Conservation (phyloP, 2,113 vertebrate species). For the Melierax canorus region DNA sequence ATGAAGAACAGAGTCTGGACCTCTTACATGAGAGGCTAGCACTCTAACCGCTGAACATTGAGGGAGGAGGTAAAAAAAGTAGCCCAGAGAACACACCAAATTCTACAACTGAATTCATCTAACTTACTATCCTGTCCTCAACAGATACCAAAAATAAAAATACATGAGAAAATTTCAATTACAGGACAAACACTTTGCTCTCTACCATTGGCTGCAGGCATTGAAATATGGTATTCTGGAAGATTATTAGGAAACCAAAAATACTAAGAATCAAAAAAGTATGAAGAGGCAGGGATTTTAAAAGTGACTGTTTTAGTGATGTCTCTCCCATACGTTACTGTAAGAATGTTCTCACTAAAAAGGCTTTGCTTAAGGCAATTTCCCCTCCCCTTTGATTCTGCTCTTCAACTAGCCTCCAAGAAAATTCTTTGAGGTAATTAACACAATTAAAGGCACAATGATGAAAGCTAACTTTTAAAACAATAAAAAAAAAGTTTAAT, state of each 20-base stretch:
- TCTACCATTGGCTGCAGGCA: neutral
- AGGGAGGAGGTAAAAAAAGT: neutral
- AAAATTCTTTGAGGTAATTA: conserved; percentile 31
- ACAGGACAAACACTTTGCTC: neutral
- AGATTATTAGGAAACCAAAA: neutral
- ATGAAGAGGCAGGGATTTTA: neutral
- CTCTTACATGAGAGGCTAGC: neutral
- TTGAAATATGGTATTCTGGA: neutral
- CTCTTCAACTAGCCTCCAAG: neutral
- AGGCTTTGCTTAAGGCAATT: neutral
- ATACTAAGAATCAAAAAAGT: neutral
- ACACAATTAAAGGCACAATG: neutral
- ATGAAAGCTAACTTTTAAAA: neutral
- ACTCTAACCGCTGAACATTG: neutral
- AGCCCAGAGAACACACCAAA: neutral
- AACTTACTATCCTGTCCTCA: neutral
- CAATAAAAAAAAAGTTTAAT: neutral
- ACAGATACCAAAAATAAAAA: neutral
- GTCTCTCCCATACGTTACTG: neutral
- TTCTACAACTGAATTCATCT: neutral
- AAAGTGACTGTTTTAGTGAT: neutral
- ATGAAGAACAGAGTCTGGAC: neutral
- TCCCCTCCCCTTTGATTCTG: neutral
- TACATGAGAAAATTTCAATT: neutral
- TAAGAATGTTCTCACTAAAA: neutral